Conservation (phyloP, 2,113 vertebrate species). For the Syngnathus scovelli region DNA sequence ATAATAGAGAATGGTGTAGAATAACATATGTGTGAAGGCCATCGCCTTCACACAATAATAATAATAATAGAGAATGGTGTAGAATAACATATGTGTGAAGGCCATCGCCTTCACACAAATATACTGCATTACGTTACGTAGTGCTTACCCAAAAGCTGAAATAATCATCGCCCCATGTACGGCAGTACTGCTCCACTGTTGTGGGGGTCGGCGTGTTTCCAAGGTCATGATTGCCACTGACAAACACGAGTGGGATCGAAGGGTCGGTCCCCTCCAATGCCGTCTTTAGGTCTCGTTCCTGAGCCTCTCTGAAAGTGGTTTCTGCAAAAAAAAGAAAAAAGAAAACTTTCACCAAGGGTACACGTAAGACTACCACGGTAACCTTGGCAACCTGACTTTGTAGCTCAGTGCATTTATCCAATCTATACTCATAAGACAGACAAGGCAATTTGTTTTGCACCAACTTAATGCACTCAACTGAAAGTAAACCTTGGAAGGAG, state of each 20-base stretch:
- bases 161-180: slow-evolving; percentile 90
- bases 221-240: slow-evolving; percentile 94
- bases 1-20: no score
- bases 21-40: no score
- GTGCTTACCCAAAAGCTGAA: slow-evolving; percentile 87
- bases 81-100: no score
- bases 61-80: no score
- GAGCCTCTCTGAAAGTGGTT: slow-evolving; percentile 73
- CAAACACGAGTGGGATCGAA: slow-evolving; percentile 83
- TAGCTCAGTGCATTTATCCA: slow-evolving; percentile 4
- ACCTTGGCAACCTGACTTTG: background rate
- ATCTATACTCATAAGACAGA: slow-evolving; percentile 4
- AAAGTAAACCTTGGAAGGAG: background rate
- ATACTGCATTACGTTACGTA: background rate
- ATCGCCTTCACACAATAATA: no score
- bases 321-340: slow-evolving; percentile 56
- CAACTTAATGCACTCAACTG: background rate
- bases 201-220: slow-evolving; percentile 82
- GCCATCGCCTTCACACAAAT: no score
- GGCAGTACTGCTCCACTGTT: slow-evolving; percentile 76
- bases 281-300: slow-evolving; percentile 82
- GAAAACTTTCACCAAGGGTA: background rate
- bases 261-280: slow-evolving; percentile 69
- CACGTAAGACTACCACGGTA: background rate
- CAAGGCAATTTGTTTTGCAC: slow-evolving; percentile 11